These are phyloP conservation scores for Amphipyra tragopoginis DNA, from an alignment of 2,888 invertebrate species.

Conservation along the genomic window DNA sequence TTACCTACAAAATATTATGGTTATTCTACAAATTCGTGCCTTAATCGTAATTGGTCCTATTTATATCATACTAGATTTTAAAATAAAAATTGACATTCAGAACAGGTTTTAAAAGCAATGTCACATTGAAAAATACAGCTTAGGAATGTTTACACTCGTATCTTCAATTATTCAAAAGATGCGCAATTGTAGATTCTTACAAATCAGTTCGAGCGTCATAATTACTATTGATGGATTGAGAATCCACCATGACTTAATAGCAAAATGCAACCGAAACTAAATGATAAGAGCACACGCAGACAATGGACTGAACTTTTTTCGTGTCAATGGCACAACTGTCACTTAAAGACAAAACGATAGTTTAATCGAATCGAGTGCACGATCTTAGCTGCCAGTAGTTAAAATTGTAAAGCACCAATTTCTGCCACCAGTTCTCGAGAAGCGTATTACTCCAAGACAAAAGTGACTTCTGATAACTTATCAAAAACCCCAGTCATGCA, in stretches of 20 bases:
- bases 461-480: not conserved
- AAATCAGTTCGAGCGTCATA: too few relatives aligned
- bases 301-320: conserved; percentile 25
- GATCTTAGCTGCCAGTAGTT: not conserved
- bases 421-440: not conserved
- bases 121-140: not conserved
- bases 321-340: conserved; percentile 26
- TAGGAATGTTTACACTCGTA: not conserved
- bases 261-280: conserved; percentile 5
- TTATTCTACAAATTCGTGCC: too few relatives aligned
- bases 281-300: conserved; percentile 12
- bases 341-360: conserved; percentile 19
- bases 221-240: too few relatives aligned
- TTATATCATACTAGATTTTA: too few relatives aligned
- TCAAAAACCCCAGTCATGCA: not conserved
- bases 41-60: too few relatives aligned
- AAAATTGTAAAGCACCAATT: not conserved
- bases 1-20: too few relatives aligned
- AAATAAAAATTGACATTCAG: too few relatives aligned
- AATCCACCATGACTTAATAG: too few relatives aligned
- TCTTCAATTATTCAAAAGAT: not conserved
- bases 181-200: too few relatives aligned
- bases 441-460: not conserved
- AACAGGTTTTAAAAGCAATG: not conserved
- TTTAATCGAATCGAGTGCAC: conserved; percentile 15